phyloP scores from a whole-genome alignment of 2,888 invertebrate genomes.

The Acanthoscelides obtectus region DNA sequence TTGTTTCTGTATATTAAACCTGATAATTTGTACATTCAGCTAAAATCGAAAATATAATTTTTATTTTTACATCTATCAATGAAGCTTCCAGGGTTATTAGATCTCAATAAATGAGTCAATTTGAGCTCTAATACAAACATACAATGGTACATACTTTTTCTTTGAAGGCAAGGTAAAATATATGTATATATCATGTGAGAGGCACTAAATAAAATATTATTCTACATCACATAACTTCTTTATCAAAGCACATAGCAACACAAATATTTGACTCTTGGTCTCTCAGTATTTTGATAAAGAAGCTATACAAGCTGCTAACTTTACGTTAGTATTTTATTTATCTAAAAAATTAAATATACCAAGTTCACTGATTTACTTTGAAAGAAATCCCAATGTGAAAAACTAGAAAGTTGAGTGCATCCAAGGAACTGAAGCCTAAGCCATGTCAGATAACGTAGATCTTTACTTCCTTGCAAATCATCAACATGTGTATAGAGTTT shows the following conservation, averaged over 20 bases:
- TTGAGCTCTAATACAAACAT: conserved; percentile 6
- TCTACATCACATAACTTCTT: conserved; percentile 5
- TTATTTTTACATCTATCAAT: conserved; percentile 13
- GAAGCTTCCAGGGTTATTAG: conserved; percentile 13
- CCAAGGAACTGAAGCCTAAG: too few relatives aligned
- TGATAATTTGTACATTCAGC: conserved; percentile 19
- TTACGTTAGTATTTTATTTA: neutral
- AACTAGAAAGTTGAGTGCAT: neutral
- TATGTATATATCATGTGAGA: conserved; percentile 29
- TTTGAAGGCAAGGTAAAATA: conserved; percentile 36
- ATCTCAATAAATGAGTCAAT: conserved; percentile 12
- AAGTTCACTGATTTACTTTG: neutral
- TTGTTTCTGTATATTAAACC: conserved; percentile 12
- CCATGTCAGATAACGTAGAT: too few relatives aligned
- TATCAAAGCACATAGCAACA: neutral
- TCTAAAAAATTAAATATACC: neutral
- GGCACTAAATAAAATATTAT: conserved; percentile 36
- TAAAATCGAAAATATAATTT: conserved; percentile 15
- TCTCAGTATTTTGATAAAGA: neutral
- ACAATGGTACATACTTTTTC: conserved; percentile 10
- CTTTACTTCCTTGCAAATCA: too few relatives aligned
- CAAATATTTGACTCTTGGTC: neutral
- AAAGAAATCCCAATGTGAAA: neutral
- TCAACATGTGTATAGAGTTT: neutral
- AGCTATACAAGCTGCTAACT: neutral